Evolutionary conservation across 2,797 vertebrate genomes (phyloP), one percentile per base, ranked within the genome.

Genomic region (Aeoliscus strigatus): DNA sequence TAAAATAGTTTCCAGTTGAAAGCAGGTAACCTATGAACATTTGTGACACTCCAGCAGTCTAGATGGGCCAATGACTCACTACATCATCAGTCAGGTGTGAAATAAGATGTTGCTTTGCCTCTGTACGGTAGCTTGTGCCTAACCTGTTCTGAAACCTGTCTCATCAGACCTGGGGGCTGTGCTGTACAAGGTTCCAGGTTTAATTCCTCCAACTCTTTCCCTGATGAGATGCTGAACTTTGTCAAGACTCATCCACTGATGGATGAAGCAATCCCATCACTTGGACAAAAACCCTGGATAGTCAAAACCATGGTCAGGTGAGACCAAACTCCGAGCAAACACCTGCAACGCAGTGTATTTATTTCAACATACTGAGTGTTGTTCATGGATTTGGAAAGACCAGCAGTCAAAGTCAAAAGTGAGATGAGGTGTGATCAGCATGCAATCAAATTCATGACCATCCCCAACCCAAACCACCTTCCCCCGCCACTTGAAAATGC

Each of bases 201-300:
- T 73, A 96, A 94, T 27, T 91, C 93, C 8, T 97, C 94, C 39
- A 96, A 90, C 63, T 79, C 86, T 12, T 92, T 98, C 57, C 94
- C 96, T 0, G 95, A 98, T 5, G 96, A 98, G 80, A 94, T 97
- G 89, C 87, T 98, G 52, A 93, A 86, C 73, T 98, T 98, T 1
- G 88, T 98, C 36, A 98, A 98, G 85, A 96, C 93, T 0, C 96
- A 97, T 41, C 94, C 96, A 0, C 84, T 98, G 75, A 95, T 98
- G 94, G 93, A 98, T 0, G 94, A 96, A 66, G 89, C 93, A 0
- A 85, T 96, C 17, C 94, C 94, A 0, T 91, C 93, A 0, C 81
- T 97, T 10, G 92, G 92, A 42, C 90, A 92, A 1, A 78, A 55
- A 1, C 94, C 96, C 14, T 97, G 94, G 94, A 93, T 98, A 24